Percentiles rank a stretch among this genome's conserved stretches.
Conservation (phyloP, 2,113 vertebrate species). For the Pleuronectes platessa region DNA sequence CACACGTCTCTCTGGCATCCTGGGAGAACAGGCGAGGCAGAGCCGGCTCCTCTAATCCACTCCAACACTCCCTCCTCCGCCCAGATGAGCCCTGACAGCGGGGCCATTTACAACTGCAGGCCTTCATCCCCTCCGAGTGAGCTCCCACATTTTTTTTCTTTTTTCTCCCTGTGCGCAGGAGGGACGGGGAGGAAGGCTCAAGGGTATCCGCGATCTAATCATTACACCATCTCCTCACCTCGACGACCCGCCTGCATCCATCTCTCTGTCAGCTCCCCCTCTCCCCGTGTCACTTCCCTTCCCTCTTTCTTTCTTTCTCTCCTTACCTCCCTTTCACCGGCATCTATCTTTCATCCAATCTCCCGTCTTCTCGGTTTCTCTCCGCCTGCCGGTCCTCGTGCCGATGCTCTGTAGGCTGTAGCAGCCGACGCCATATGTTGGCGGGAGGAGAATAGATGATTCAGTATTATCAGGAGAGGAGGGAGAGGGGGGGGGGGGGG, state of each 20-base stretch:
- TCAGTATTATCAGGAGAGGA: slow-evolving; percentile 15
- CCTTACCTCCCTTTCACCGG: slow-evolving; percentile 36
- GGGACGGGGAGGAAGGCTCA: slow-evolving; percentile 61
- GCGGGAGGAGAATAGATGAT: slow-evolving; percentile 30
- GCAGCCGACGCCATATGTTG: slow-evolving; percentile 17
- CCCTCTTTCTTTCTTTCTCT: slow-evolving; percentile 27
- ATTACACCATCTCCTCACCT: slow-evolving; percentile 79
- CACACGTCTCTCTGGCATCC: background rate
- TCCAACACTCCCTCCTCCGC: slow-evolving; percentile 55
- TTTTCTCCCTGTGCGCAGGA: slow-evolving; percentile 6
- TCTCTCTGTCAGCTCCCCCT: slow-evolving; percentile 68
- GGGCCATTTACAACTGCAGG: slow-evolving; percentile 65
- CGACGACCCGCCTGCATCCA: slow-evolving; percentile 71
- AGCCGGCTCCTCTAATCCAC: slow-evolving; percentile 47
- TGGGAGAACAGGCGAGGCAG: slow-evolving; percentile 33
- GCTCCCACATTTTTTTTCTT: slow-evolving; percentile 26
- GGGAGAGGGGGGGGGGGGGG: background rate
- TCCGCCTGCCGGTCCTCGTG: slow-evolving; percentile 16
- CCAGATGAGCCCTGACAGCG: slow-evolving; percentile 72
- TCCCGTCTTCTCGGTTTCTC: slow-evolving; percentile 45
- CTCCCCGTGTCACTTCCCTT: slow-evolving; percentile 56
- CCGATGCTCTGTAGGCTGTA: slow-evolving; percentile 37
- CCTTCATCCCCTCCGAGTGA: slow-evolving; percentile 39
- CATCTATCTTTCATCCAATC: slow-evolving; percentile 67
- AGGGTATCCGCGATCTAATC: slow-evolving; percentile 82